Evolutionary conservation across 2,797 vertebrate species (phyloP).

Genomic region (Sphaeramia orbicularis): DNA sequence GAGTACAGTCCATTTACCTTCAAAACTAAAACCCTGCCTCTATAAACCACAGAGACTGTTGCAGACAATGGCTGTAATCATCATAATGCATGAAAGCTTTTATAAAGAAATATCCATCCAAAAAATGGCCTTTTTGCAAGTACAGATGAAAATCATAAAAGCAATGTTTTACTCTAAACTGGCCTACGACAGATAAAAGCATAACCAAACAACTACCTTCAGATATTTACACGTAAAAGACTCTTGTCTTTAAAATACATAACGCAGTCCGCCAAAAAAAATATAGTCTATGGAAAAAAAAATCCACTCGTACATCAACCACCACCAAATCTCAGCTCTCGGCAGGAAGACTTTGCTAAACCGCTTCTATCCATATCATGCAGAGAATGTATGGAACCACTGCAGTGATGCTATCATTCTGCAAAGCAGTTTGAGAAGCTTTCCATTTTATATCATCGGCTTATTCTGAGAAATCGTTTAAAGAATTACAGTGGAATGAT

Average conservation of each 20-base stretch:
- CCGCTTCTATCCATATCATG: constrained; percentile 29
- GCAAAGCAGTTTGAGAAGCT: constrained; percentile 53
- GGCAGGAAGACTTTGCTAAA: constrained; percentile 40
- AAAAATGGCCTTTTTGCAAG: no score
- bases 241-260: constrained; percentile 16
- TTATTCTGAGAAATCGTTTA: constrained; percentile 62
- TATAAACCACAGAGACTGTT: no score
- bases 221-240: constrained; percentile 5
- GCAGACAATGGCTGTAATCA: no score
- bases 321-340: constrained; percentile 38
- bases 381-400: constrained; percentile 39
- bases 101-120: no score
- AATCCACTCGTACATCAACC: constrained; percentile 40
- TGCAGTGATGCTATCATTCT: constrained; percentile 57
- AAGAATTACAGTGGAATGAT: constrained; percentile 59
- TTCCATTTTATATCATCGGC: constrained; percentile 53
- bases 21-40: no score
- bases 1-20: no score
- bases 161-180: background rate
- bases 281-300: constrained; percentile 15
- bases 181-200: constrained; percentile 6
- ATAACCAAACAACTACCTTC: constrained; percentile 22
- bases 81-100: no score
- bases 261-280: constrained; percentile 6
- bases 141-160: background rate